phyloP scores from a whole-genome alignment of 2,113 vertebrate genomes.

The Oreochromis niloticus region DNA sequence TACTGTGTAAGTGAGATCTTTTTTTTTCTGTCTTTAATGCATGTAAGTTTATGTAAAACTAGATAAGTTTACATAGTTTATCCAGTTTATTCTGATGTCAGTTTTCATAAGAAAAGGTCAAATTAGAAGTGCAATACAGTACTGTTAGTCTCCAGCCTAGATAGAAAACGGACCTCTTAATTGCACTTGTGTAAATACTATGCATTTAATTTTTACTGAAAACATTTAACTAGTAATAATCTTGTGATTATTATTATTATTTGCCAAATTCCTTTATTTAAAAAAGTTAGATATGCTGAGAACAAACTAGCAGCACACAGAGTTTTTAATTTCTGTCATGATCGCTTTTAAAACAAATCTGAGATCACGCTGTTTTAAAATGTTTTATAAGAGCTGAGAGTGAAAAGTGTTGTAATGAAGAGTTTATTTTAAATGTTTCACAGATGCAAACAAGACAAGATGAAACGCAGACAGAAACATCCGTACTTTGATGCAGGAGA shows the following conservation, averaged over 20 bases:
- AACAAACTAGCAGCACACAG: neutral
- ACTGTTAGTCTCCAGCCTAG: fast-evolving
- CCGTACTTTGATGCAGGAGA: no score
- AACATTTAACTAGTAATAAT: fast-evolving
- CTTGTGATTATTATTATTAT: neutral
- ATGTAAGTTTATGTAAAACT: no score
- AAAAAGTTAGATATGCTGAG: neutral
- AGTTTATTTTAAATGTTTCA: neutral
- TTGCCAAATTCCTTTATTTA: neutral
- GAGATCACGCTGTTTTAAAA: fast-evolving
- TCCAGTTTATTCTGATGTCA: no score
- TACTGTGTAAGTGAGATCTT: fast-evolving
- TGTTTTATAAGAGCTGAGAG: neutral
- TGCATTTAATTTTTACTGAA: neutral
- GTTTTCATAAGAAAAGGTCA: no score
- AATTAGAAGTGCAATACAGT: no score
- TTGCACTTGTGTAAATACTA: neutral
- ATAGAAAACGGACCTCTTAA: neutral
- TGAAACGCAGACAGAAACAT: neutral
- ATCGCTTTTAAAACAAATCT: neutral
- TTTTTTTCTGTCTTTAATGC: no score
- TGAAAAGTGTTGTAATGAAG: neutral
- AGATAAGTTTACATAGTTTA: no score
- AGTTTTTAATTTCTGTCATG: no score
- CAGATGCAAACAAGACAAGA: neutral